Conservation (phyloP, 1,140 invertebrate species). For the Trachymyrmex septentrionalis region DNA sequence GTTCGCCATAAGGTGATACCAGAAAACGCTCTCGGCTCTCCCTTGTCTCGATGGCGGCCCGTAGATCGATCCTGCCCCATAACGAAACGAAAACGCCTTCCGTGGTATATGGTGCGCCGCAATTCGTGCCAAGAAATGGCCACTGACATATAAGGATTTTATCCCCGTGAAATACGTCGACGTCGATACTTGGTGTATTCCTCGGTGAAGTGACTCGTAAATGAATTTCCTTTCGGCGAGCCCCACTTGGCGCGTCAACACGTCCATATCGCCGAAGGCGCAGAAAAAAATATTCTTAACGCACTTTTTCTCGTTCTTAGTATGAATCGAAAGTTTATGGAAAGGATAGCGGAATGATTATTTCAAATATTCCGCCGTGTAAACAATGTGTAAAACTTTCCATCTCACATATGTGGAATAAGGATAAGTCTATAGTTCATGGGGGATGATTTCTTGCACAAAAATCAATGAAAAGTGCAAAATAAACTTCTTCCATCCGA, state of each 20-base stretch:
- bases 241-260: not conserved
- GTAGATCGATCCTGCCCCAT: constrained; percentile 77
- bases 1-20: constrained; percentile 79
- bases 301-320: not conserved
- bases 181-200: not conserved
- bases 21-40: constrained; percentile 77
- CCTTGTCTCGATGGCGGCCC: constrained; percentile 74
- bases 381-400: not conserved
- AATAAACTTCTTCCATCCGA: too few species aligned
- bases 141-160: constrained; percentile 68
- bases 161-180: constrained; percentile 35
- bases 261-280: not conserved
- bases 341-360: not conserved
- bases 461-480: too few species aligned
- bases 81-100: constrained; percentile 76
- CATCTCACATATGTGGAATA: too few species aligned
- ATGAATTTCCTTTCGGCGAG: constrained; percentile 2
- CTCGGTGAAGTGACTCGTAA: not conserved
- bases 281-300: not conserved
- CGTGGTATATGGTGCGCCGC: constrained; percentile 64
- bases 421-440: too few species aligned
- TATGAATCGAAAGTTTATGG: not conserved
- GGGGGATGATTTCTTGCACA: too few species aligned
- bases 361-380: not conserved
- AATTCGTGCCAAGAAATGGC: constrained; percentile 73